Evolutionary conservation across 2,888 invertebrate genomes (phyloP).

Genomic region (Branchellion lobata): DNA sequence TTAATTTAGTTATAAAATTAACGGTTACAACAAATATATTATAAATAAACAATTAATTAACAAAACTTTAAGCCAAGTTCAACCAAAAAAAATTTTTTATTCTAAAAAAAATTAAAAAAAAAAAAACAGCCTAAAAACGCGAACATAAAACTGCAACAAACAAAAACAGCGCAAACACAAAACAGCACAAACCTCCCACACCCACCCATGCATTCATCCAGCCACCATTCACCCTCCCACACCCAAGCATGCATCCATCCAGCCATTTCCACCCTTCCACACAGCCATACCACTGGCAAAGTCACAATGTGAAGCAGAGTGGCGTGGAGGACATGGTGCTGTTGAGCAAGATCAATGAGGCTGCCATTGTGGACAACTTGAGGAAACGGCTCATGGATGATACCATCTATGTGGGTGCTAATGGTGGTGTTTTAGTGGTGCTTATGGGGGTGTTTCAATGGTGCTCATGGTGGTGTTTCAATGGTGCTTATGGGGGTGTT

Average conservation of each 20-base stretch:
- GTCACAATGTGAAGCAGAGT: conserved; percentile 70
- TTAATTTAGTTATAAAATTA: too few species aligned
- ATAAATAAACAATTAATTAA: too few species aligned
- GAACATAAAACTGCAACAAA: too few species aligned
- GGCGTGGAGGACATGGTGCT: conserved; percentile 75
- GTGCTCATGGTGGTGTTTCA: too few species aligned
- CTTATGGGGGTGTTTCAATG: too few species aligned
- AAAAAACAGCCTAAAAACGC: too few species aligned
- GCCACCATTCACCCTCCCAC: neutral
- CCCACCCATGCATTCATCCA: neutral
- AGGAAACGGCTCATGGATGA: conserved; percentile 71
- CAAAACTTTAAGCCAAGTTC: too few species aligned
- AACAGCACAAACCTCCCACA: neutral
- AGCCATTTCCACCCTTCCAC: neutral
- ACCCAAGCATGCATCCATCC: neutral
- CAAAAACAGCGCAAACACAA: too few species aligned
- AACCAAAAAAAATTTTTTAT: too few species aligned
- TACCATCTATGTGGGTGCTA: conserved; percentile 68
- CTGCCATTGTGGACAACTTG: conserved; percentile 71
- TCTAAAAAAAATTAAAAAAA: neutral
- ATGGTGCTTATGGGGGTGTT: too few species aligned
- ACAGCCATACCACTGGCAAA: conserved; percentile 70
- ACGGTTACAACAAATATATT: too few species aligned
- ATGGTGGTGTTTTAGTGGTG: neutral
- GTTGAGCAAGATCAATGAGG: conserved; percentile 69